These are phyloP conservation scores for Falco columbarius DNA, from an alignment of 2,797 vertebrate species.

Conservation along the genomic window DNA sequence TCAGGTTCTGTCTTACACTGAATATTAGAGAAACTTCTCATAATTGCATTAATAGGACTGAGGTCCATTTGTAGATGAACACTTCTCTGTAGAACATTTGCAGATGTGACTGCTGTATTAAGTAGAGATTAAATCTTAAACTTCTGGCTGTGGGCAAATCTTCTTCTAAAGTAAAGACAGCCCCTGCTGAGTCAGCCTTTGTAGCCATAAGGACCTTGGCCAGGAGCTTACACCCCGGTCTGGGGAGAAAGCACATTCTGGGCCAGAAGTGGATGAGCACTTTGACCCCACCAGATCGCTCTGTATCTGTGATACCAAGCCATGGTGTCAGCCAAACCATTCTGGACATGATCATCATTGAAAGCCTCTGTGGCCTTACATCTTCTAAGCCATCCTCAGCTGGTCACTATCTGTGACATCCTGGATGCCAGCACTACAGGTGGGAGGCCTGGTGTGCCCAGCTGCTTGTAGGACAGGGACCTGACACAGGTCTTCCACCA, in stretches of 20 bases:
- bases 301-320: background rate
- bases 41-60: background rate
- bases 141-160: background rate
- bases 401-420: background rate
- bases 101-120: background rate
- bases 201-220: background rate
- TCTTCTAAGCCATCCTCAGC: background rate
- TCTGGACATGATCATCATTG: background rate
- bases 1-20: background rate
- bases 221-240: background rate
- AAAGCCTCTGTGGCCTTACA: background rate
- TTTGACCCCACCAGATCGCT: background rate
- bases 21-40: background rate
- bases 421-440: background rate
- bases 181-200: background rate
- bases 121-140: background rate
- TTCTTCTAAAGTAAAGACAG: background rate
- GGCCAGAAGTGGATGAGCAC: background rate
- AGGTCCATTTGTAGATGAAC: background rate
- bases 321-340: background rate
- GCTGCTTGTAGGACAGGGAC: rapidly evolving
- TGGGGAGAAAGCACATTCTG: background rate
- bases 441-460: background rate
- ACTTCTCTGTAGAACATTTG: background rate
- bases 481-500: background rate